phyloP scores from a whole-genome alignment of 2,797 vertebrate species.

The Gallirallus australis region DNA sequence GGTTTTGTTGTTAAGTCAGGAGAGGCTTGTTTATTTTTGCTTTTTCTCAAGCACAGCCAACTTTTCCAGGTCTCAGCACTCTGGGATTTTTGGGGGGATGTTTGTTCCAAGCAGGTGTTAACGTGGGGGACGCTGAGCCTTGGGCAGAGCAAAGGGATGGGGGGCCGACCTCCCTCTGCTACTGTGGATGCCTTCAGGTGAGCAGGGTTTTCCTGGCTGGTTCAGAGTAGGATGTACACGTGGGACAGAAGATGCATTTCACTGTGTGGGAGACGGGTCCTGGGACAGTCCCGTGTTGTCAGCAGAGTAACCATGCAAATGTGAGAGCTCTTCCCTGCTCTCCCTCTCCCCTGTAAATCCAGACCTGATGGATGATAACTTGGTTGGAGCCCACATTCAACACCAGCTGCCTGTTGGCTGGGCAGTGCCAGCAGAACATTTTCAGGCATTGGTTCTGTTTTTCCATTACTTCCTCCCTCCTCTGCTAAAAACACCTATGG shows the following conservation, averaged over 20 bases:
- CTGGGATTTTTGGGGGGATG: neutral
- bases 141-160: neutral
- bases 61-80: neutral
- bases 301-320: neutral
- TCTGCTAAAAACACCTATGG: neutral
- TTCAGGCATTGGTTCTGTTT: neutral
- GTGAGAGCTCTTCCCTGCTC: neutral
- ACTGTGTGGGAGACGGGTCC: neutral
- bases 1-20: neutral
- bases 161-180: neutral
- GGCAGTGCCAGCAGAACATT: neutral
- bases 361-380: neutral
- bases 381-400: neutral
- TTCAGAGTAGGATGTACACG: neutral
- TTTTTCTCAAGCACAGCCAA: neutral
- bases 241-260: neutral
- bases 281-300: neutral
- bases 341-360: neutral
- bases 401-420: neutral
- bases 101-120: constrained; percentile 15
- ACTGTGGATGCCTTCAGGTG: neutral
- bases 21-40: neutral
- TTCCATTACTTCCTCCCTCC: neutral
- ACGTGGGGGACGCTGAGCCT: neutral
- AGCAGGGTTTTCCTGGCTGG: neutral